A percentile compares a stretch with the other conserved stretches of the same genome.
Conservation (phyloP, 2,888 invertebrate species). For the Boloria selene region DNA sequence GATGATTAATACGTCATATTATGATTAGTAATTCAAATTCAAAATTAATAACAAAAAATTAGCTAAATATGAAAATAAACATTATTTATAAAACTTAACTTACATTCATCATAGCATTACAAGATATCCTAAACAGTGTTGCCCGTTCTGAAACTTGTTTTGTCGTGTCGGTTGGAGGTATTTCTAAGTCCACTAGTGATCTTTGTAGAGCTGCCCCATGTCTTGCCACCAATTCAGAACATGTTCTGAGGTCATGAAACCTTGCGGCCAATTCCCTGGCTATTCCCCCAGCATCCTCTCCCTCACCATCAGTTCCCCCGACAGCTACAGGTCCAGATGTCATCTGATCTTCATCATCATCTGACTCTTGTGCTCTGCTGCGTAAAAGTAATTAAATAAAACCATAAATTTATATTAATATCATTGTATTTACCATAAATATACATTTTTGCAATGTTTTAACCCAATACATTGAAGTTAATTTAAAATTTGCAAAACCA, state of each 20-base stretch:
- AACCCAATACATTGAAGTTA: no score
- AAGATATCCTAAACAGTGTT: constrained; percentile 96
- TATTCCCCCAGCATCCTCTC: constrained; percentile 83
- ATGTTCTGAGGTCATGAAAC: constrained; percentile 94
- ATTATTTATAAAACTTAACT: constrained; percentile 42
- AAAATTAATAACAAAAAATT: neutral
- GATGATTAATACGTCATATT: no score
- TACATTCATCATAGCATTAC: constrained; percentile 97
- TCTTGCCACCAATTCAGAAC: constrained; percentile 94
- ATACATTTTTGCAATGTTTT: no score
- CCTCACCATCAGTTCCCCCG: constrained; percentile 80
- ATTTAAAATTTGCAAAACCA: no score
- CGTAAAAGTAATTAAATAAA: neutral
- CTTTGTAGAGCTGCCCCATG: constrained; percentile 93
- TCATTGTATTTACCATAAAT: no score
- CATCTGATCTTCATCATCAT: constrained; percentile 88
- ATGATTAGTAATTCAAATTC: neutral
- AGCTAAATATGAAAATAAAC: no score
- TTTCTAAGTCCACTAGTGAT: constrained; percentile 89
- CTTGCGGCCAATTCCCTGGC: constrained; percentile 86
- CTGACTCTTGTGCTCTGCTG: constrained; percentile 87
- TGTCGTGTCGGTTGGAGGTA: constrained; percentile 87
- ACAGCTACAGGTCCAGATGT: constrained; percentile 69
- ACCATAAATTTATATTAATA: neutral
- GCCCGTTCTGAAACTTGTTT: constrained; percentile 96